Conservation (phyloP, 2,888 invertebrate genomes). For the Tetrapedia diversipes region DNA sequence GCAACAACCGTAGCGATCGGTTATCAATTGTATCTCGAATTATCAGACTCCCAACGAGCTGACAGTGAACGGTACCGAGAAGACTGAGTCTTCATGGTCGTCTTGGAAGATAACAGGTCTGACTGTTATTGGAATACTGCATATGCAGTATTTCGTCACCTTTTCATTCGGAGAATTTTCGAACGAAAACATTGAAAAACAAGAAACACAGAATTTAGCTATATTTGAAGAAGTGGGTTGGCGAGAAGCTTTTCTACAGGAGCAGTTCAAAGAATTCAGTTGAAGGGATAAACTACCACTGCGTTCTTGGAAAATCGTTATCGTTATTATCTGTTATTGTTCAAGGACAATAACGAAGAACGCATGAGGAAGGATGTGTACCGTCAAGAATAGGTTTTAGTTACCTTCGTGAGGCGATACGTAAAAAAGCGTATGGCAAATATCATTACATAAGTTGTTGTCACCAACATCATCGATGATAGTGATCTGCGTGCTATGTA, state of each 20-base stretch:
- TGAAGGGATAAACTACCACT: too few species aligned
- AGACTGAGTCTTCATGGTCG: not conserved
- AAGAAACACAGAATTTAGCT: too few species aligned
- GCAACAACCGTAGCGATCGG: too few species aligned
- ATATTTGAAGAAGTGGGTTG: too few species aligned
- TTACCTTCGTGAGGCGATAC: not conserved
- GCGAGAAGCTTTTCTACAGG: too few species aligned
- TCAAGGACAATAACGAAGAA: too few species aligned
- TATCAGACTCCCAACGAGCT: not conserved
- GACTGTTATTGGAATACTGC: too few species aligned
- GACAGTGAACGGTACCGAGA: not conserved
- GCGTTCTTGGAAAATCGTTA: too few species aligned
- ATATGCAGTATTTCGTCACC: not conserved
- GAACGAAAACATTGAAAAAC: too few species aligned
- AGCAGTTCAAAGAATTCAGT: too few species aligned
- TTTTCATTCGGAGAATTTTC: too few species aligned
- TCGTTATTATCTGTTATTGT: not conserved
- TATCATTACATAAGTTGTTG: slow-evolving; percentile 58
- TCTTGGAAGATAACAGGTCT: not conserved
- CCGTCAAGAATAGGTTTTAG: not conserved
- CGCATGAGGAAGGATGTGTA: not conserved
- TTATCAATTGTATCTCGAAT: not conserved
- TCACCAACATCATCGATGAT: slow-evolving; percentile 16
- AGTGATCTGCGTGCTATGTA: slow-evolving; percentile 32
- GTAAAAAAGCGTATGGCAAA: slow-evolving; percentile 23